Conservation (phyloP, 2,113 vertebrate genomes). For the Arenaria interpres region DNA sequence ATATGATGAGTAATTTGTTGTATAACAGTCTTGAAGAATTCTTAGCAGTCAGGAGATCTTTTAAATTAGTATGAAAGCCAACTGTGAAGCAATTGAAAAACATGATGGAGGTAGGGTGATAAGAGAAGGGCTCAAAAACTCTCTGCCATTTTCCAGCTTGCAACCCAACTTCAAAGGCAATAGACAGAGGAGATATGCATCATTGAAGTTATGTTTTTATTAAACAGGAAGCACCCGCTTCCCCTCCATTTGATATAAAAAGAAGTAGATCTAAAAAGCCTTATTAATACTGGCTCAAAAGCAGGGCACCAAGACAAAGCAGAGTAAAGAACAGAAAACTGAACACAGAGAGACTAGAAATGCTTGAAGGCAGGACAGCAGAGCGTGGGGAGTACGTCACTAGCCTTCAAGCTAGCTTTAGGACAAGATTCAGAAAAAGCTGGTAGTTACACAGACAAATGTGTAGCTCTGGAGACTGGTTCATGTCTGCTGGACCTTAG, state of each 20-base stretch:
- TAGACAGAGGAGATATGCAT: neutral
- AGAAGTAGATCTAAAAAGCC: neutral
- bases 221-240: neutral
- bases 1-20: conserved; percentile 14
- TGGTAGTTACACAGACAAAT: neutral
- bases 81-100: neutral
- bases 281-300: neutral
- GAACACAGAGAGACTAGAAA: neutral
- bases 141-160: neutral
- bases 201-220: neutral
- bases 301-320: neutral
- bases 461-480: fast-evolving
- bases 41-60: neutral
- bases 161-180: neutral
- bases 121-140: neutral
- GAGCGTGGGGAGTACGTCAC: fast-evolving
- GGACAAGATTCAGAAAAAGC: neutral
- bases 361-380: neutral
- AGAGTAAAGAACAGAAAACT: neutral
- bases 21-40: neutral
- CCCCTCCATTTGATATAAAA: neutral
- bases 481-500: neutral
- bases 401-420: neutral
- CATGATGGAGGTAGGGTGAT: neutral
- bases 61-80: neutral